Base-by-base conservation (phyloP, 2,113 vertebrate genomes). In the Cottus gobio region DNA sequence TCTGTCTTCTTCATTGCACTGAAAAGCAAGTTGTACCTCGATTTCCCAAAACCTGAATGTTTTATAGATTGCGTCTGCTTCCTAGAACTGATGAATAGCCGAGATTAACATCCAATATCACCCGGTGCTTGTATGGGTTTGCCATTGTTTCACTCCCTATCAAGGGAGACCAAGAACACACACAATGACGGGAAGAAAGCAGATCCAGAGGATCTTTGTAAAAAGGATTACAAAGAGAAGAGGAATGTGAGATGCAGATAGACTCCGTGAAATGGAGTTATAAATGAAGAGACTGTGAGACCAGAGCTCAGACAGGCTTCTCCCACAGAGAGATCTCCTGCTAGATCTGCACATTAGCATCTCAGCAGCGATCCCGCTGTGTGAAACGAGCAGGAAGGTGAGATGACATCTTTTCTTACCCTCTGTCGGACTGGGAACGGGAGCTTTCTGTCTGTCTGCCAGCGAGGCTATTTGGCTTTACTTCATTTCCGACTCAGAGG, bases 331-430 rank as follows among this genome's bases (percentile, higher is more conserved):
- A 69, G 22, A 71, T 82, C 61, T 30, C 71, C 77, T 68, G 60
- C 28, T 72, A 65, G 36, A 72, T 22, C 26, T 48, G 57, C 50
- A n/a, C n/a, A n/a, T 81, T 63, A 56, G 44, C 65, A 74, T 58
- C 78, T 71, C 75, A 74, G 68, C 74, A 82, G 81, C 16, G 2
- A 81, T 71, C 64, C 54, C 28, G 31, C 61, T 36, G 28, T 52
- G 50, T 65, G 86, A 87, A 76, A 79, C 60, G 56, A 85, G 75
- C 56, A 64, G 72, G 69, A 70, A 77, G 77, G 72, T 36, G 72
- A 80, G 62, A 61, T 82, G 80, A 80, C 79, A 86, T 86, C 63
- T 79, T 87, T 82, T 84, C 58, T 75, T 82, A 34, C 62, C 75
- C 37, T 74, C 48, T 48, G 61, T 20, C 50, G 2, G 34, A 82